Percentiles rank a stretch among this genome's conserved stretches.
phyloP scores from a whole-genome alignment of 2,888 invertebrate species.

The Drosophila tanythrix region DNA sequence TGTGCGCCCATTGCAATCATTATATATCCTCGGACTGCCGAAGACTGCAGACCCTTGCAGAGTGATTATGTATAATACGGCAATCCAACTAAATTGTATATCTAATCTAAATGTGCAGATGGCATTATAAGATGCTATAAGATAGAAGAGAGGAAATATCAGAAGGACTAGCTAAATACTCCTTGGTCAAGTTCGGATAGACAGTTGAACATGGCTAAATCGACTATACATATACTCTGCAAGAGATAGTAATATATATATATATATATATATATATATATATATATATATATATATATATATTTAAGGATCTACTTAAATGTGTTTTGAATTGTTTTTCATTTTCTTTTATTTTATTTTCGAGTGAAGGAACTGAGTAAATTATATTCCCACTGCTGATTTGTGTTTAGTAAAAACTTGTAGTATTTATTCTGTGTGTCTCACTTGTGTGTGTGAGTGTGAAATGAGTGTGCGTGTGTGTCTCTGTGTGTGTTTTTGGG shows the following conservation, averaged over 20 bases:
- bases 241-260: not conserved
- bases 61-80: not conserved
- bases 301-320: not conserved
- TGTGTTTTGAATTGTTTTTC: not conserved
- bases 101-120: not conserved
- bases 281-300: too few species aligned
- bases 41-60: slow-evolving; percentile 7
- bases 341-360: too few species aligned
- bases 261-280: too few species aligned
- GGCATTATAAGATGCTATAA: too few species aligned
- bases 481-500: not conserved
- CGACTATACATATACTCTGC: not conserved
- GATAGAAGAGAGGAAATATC: not conserved
- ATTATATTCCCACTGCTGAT: not conserved
- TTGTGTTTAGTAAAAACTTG: not conserved
- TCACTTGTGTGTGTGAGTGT: not conserved
- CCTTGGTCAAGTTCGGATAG: not conserved
- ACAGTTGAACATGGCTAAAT: slow-evolving; percentile 1
- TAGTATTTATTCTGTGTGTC: not conserved
- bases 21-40: not conserved
- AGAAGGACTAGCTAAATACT: not conserved
- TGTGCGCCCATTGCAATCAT: slow-evolving; percentile 10
- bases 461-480: not conserved
- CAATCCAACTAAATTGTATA: not conserved
- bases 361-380: not conserved